phyloP scores from a whole-genome alignment of 2,113 vertebrate species.

The Phyllopteryx taeniolatus region DNA sequence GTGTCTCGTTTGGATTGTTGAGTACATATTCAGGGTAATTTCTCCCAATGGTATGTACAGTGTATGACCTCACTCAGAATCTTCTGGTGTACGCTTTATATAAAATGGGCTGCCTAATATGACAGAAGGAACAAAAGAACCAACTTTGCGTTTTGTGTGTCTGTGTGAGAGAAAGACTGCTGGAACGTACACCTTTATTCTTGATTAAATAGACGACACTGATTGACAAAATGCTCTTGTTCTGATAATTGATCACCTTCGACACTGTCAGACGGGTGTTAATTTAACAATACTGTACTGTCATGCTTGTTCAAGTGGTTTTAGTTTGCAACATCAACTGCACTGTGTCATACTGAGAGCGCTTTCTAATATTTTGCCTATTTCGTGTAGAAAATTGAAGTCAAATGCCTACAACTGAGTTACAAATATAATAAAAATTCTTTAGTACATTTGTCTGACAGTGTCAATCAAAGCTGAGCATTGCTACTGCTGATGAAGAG shows the following conservation, averaged over 20 bases:
- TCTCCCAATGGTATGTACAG: constrained; percentile 3
- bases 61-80: constrained; percentile 1
- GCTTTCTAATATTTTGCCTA: not conserved
- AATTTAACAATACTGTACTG: no score
- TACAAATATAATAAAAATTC: not conserved
- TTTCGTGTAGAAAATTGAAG: not conserved
- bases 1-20: not conserved
- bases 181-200: not conserved
- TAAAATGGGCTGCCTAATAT: not conserved
- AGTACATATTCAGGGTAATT: not conserved
- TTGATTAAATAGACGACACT: constrained; percentile 8
- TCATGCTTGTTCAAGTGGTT: no score
- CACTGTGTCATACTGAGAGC: no score
- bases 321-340: no score
- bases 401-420: not conserved
- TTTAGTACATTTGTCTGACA: not conserved
- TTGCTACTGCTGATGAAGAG: not conserved
- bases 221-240: not conserved
- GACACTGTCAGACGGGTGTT: no score
- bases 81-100: not conserved
- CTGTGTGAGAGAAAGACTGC: not conserved
- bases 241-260: not conserved
- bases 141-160: not conserved
- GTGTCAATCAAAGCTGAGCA: not conserved
- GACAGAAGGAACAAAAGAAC: not conserved